Evolutionary conservation across 2,888 invertebrate genomes (phyloP), one percentile per base, ranked within the genome.

Genomic region (Neoscelio sp.): DNA sequence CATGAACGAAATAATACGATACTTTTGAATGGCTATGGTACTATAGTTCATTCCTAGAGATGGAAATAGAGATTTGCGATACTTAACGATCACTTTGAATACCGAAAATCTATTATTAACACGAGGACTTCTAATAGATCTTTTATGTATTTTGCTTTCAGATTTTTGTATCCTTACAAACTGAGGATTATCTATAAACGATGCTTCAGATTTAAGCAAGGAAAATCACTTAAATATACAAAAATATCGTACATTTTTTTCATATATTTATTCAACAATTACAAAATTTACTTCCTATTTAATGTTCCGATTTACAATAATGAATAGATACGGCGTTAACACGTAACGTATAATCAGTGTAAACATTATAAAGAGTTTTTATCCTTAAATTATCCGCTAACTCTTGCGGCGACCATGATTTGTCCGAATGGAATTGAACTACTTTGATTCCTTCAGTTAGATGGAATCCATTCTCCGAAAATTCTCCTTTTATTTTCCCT

Each of bases 401-500:
- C 20, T 80, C 50, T 30, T 79, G n/a, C 2, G 54, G n/a, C n/a
- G n/a, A n/a, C n/a, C n/a, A n/a, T n/a, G 73, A 2, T 73, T 88
- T 79, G 5, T 80, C 54, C 1, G 89, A 62, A 46, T 85, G 79
- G 50, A 89, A 91, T 17, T n/a, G n/a, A n/a, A n/a, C n/a, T n/a
- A n/a, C n/a, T n/a, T n/a, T n/a, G n/a, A n/a, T n/a, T n/a, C n/a
- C n/a, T 12, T 85, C 80, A 1, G 90, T 85, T 44, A 93, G 85
- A 6, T 93, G 91, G 23, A 96, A 94, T 0, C 96, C 97, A 89
- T 97, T 96, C 82, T 95, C 94, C 0, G 94, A 94, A 88, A 96
- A 96, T 70, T 90, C 91, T 0, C 96, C 96, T 7, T 85, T 87
- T 35, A 91, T 86, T 52, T 89, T 87, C 1, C 88, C 89, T 0